Evolutionary conservation across 2,113 vertebrate species (phyloP).

Genomic region (Noctilio leporinus): DNA sequence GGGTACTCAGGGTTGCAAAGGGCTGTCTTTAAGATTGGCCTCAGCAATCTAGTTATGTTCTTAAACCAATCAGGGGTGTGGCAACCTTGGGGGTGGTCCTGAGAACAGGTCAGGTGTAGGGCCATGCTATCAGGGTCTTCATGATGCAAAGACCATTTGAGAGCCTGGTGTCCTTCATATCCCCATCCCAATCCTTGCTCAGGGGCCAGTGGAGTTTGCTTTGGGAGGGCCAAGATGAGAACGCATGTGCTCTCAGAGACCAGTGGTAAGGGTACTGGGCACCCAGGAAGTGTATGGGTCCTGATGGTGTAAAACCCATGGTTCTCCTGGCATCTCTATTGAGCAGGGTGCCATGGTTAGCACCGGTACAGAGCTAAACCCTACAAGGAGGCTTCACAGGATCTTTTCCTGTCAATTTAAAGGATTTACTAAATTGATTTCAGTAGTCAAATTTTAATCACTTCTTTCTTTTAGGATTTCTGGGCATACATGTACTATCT

Average conservation of each 20-base stretch:
- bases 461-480: background rate
- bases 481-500: fast-evolving
- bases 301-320: background rate
- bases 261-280: background rate
- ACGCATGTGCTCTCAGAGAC: fast-evolving
- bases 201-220: fast-evolving
- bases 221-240: too few species aligned
- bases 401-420: background rate
- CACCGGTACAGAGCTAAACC: fast-evolving
- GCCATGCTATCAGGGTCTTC: background rate
- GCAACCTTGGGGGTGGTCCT: background rate
- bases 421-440: background rate
- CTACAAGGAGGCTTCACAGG: fast-evolving
- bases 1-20: background rate
- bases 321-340: too few species aligned
- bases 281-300: background rate
- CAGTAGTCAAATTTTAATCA: background rate
- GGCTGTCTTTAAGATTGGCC: background rate
- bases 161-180: background rate
- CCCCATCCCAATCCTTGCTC: background rate
- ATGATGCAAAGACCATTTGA: too few species aligned
- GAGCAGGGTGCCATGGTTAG: background rate
- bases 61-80: fast-evolving
- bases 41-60: background rate
- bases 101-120: background rate